phyloP scores from a whole-genome alignment of 2,797 vertebrate genomes.

The Aphelocoma californica region DNA sequence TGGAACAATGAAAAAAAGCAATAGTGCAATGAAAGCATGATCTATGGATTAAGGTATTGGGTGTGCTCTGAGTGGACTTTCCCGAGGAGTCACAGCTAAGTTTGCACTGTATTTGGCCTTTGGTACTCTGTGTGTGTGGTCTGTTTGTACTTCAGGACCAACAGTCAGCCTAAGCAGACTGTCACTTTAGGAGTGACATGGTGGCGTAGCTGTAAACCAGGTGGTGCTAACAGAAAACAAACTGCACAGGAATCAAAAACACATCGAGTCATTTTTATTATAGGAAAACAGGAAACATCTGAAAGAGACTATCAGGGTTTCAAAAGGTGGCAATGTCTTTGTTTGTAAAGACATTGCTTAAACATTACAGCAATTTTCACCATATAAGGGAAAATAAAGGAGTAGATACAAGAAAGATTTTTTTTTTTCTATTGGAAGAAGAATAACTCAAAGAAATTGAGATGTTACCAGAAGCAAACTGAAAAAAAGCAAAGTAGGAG shows the following conservation, averaged over 20 bases:
- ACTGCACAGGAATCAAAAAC: neutral
- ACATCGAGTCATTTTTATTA: neutral
- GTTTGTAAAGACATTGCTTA: constrained; percentile 5
- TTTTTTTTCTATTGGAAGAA: neutral
- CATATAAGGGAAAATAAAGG: neutral
- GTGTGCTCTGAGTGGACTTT: neutral
- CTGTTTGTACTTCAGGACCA: neutral
- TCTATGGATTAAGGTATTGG: neutral
- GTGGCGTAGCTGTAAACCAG: neutral
- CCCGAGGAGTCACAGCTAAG: neutral
- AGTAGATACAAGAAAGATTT: neutral
- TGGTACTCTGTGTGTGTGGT: neutral
- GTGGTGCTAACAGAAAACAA: constrained; percentile 17
- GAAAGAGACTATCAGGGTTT: neutral
- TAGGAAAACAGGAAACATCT: constrained; percentile 45
- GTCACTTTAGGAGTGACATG: neutral
- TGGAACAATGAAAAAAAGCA: neutral
- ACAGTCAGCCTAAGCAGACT: neutral
- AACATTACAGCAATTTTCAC: neutral
- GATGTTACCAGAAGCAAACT: neutral
- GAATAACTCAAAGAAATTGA: neutral
- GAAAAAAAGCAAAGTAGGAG: neutral
- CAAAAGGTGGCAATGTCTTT: neutral
- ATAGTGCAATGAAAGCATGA: neutral
- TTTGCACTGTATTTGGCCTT: neutral